Conservation (phyloP, 2,888 invertebrate species). For the Amblyteles armatorius region DNA sequence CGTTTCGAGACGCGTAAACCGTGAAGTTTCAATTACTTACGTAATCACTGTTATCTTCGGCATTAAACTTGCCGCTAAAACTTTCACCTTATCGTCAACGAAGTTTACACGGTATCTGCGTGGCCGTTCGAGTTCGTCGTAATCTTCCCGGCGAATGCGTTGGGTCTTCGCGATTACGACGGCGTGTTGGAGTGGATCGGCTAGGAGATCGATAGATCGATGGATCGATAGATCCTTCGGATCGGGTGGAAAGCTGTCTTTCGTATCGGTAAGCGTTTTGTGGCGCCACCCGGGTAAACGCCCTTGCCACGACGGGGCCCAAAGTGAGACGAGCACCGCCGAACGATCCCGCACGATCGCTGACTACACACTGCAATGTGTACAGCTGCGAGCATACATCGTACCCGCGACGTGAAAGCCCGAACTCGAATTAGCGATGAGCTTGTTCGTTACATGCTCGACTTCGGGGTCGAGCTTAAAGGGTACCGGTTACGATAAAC, state of each 20-base stretch:
- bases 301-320: constrained; percentile 64
- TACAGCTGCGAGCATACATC: neutral
- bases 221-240: neutral
- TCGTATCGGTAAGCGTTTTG: constrained; percentile 54
- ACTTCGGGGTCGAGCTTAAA: neutral
- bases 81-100: neutral
- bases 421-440: neutral
- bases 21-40: constrained; percentile 10
- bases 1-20: neutral
- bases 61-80: neutral
- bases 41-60: constrained; percentile 1
- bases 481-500: neutral
- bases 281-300: constrained; percentile 66
- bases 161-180: neutral
- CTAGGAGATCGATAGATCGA: neutral
- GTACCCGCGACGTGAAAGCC: neutral
- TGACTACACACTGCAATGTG: constrained; percentile 11
- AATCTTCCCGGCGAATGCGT: neutral
- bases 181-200: neutral
- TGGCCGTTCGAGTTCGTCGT: neutral
- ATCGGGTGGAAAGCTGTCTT: constrained; percentile 41
- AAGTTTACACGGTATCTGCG: neutral
- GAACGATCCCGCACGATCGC: constrained; percentile 47
- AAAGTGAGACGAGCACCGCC: constrained; percentile 48
- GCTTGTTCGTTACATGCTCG: constrained; percentile 1